Percentiles rank a stretch among this genome's conserved stretches.
These are phyloP conservation scores for Pterophyllum scalare DNA, from an alignment of 2,113 vertebrate genomes.

Conservation along the genomic window DNA sequence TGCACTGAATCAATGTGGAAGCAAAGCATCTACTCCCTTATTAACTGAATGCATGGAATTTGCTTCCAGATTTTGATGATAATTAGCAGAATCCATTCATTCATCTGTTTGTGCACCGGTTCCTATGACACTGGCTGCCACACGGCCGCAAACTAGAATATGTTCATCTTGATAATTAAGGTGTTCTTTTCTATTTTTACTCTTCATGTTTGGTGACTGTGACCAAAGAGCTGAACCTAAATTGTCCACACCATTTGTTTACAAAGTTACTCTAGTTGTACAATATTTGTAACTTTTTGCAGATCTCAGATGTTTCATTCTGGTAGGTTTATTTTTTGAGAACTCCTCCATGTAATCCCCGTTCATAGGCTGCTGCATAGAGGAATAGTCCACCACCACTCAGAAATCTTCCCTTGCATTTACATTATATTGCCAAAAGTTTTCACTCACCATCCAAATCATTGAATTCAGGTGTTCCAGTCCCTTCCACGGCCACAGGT, in stretches of 20 bases:
- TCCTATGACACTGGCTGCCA: neutral
- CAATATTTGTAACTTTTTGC: neutral
- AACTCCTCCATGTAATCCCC: neutral
- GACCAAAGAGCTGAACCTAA: neutral
- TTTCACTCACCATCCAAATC: too few relatives aligned
- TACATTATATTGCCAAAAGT: neutral
- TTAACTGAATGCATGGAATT: neutral
- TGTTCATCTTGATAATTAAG: neutral
- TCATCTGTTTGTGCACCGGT: neutral
- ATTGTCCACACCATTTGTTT: neutral
- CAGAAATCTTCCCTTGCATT: neutral
- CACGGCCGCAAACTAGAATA: neutral
- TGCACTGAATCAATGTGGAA: neutral
- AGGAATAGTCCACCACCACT: neutral
- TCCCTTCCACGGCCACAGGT: too few relatives aligned
- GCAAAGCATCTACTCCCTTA: neutral
- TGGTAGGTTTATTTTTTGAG: accelerated
- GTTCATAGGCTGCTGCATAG: neutral
- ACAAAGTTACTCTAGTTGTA: accelerated
- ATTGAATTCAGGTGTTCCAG: too few relatives aligned
- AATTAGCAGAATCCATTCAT: neutral
- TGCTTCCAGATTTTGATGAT: neutral
- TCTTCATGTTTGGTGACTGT: neutral
- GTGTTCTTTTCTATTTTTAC: neutral
- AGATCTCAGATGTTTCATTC: neutral